Percentiles rank a stretch among this genome's conserved stretches.
Conservation (phyloP, 2,113 vertebrate genomes). For the Tauraco erythrolophus region DNA sequence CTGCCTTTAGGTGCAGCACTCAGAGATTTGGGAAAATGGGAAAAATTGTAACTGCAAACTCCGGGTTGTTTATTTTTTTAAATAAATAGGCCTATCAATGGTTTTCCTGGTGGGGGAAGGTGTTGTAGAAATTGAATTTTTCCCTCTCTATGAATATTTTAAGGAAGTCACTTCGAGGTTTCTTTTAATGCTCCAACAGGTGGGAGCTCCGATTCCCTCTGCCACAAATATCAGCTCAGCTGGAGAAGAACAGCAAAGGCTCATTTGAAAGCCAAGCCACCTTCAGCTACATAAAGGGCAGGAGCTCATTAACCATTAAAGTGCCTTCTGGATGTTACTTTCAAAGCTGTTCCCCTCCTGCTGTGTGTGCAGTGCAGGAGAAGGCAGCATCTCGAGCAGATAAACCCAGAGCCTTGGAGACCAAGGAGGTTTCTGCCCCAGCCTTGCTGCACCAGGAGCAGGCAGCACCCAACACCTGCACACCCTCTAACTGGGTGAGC, state of each 20-base stretch:
- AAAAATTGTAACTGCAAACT: background rate
- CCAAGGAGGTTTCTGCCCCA: no score
- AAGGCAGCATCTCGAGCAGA: background rate
- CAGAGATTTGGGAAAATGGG: no score
- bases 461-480: no score
- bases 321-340: background rate
- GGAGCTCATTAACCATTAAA: conserved; percentile 64
- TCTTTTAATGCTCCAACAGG: conserved; percentile 45
- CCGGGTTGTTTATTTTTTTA: no score
- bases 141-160: background rate
- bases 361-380: background rate
- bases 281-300: conserved; percentile 2
- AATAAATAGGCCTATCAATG: background rate
- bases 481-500: no score
- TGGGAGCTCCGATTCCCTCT: conserved; percentile 61
- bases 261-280: conserved; percentile 51
- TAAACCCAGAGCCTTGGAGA: background rate
- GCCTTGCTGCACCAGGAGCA: no score
- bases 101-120: background rate
- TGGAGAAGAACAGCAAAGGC: conserved; percentile 55
- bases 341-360: background rate
- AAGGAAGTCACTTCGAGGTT: conserved; percentile 31
- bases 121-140: background rate
- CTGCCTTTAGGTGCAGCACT: background rate
- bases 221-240: conserved; percentile 40